Conservation (phyloP, 2,113 vertebrate genomes). For the Proteles cristata region DNA sequence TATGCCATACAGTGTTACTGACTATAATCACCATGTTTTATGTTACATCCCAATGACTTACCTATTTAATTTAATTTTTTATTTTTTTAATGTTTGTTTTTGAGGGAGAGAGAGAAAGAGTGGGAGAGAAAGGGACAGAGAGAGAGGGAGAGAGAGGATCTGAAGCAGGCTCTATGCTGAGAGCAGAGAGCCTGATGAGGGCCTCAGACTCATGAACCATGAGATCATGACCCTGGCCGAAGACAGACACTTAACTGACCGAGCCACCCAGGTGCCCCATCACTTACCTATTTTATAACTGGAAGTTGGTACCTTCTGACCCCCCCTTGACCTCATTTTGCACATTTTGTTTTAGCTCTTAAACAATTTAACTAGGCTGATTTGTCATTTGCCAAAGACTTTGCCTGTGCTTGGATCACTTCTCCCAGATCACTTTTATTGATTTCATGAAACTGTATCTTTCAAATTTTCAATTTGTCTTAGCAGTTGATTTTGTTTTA, state of each 20-base stretch:
- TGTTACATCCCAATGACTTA: background rate
- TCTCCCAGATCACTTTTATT: background rate
- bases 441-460: background rate
- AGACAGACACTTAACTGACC: no score
- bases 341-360: background rate
- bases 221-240: no score
- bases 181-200: no score
- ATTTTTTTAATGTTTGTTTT: no score
- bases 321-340: background rate
- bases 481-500: background rate
- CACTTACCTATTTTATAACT: background rate
- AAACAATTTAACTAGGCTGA: background rate
- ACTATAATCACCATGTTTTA: background rate
- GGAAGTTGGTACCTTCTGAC: background rate
- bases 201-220: no score
- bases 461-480: constrained; percentile 8
- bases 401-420: background rate
- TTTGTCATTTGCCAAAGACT: background rate
- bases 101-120: no score
- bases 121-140: no score
- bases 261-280: background rate
- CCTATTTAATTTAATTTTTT: no score
- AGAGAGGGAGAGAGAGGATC: no score
- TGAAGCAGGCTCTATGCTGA: no score
- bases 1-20: background rate